Evolutionary conservation across 2,888 invertebrate genomes (phyloP).

Genomic region (Phalangium opilio): DNA sequence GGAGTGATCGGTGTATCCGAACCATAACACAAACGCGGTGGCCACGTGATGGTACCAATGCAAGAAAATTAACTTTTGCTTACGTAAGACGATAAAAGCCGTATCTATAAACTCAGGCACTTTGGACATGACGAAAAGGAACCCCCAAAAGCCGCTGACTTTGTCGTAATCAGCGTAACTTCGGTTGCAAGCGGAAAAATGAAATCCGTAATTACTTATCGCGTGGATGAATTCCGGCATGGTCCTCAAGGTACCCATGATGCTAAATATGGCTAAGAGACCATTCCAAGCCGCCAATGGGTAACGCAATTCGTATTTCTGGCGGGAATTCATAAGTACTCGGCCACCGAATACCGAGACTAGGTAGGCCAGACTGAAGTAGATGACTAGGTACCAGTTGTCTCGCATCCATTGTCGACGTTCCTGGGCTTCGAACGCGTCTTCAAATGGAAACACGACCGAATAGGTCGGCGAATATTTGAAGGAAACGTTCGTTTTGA

Average conservation of each 20-base stretch:
- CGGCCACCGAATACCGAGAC: constrained; percentile 83
- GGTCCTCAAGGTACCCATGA: constrained; percentile 66
- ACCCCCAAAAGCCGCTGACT: constrained; percentile 93
- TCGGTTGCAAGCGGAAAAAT: constrained; percentile 89
- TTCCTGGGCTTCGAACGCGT: constrained; percentile 73
- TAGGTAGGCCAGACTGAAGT: constrained; percentile 77
- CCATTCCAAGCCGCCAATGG: constrained; percentile 84
- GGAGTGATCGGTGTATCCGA: constrained; percentile 42
- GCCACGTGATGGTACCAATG: constrained; percentile 97
- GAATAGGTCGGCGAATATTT: constrained; percentile 52
- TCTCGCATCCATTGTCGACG: constrained; percentile 86
- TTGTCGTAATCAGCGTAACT: constrained; percentile 78
- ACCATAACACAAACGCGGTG: constrained; percentile 88
- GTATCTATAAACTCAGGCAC: constrained; percentile 87
- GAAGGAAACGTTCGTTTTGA: no score
- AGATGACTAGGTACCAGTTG: constrained; percentile 88
- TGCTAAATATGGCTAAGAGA: constrained; percentile 77
- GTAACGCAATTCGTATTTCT: constrained; percentile 73
- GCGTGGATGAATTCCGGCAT: constrained; percentile 83
- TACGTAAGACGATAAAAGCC: constrained; percentile 69
- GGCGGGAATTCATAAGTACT: constrained; percentile 79
- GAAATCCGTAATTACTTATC: constrained; percentile 72
- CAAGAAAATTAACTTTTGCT: constrained; percentile 82
- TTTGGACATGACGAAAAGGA: constrained; percentile 91
- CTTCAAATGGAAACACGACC: constrained; percentile 87